phyloP scores from a whole-genome alignment of 2,113 vertebrate species.

The Campylomormyrus numenius region DNA sequence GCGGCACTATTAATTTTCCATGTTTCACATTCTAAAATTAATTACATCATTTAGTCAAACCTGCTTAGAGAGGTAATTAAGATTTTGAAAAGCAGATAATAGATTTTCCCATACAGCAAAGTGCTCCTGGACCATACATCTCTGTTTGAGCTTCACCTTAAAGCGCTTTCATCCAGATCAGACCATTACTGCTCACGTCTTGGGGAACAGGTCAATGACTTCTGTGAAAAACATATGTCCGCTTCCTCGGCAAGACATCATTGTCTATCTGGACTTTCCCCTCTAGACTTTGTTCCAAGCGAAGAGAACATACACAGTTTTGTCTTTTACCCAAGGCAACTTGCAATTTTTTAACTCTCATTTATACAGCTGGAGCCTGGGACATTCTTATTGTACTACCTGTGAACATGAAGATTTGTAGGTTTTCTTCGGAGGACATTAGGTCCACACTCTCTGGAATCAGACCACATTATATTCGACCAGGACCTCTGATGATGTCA shows the following conservation, averaged over 20 bases:
- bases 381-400: background rate
- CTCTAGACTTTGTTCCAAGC: background rate
- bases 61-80: conserved; percentile 26
- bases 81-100: conserved; percentile 29
- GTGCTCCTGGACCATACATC: conserved; percentile 15
- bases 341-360: background rate
- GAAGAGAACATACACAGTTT: background rate
- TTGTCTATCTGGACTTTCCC: background rate
- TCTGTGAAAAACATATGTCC: conserved; percentile 26
- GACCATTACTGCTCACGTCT: conserved; percentile 18
- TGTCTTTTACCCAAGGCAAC: background rate
- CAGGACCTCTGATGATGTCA: background rate
- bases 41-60: conserved; percentile 28
- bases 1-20: conserved; percentile 26
- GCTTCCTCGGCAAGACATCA: background rate
- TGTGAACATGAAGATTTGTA: background rate
- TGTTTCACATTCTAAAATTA: conserved; percentile 38
- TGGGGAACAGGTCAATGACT: background rate
- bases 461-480: background rate
- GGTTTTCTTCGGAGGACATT: background rate
- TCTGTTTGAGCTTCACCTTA: background rate
- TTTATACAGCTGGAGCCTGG: background rate
- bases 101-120: conserved; percentile 22
- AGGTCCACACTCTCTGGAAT: background rate
- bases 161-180: conserved; percentile 11